A percentile compares a stretch with the other conserved stretches of the same genome.
These are phyloP conservation scores for Seladonia tumulorum DNA, from an alignment of 2,888 invertebrate genomes.

Conservation along the genomic window DNA sequence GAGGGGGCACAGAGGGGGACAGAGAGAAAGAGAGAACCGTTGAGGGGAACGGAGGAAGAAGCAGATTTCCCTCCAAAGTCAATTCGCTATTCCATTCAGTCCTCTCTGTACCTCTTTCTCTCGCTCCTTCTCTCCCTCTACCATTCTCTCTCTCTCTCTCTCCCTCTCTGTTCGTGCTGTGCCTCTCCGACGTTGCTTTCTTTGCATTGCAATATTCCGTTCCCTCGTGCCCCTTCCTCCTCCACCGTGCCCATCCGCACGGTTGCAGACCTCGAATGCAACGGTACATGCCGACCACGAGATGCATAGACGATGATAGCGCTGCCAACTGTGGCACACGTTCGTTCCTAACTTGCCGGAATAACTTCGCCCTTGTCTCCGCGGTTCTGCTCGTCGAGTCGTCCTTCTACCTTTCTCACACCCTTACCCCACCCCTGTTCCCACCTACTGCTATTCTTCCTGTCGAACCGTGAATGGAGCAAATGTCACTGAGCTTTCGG, in stretches of 20 bases:
- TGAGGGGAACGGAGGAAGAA: constrained; percentile 31
- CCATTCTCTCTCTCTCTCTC: not conserved
- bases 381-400: not conserved
- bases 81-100: constrained; percentile 74
- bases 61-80: constrained; percentile 65
- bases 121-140: not conserved
- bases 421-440: too few species aligned
- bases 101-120: constrained; percentile 18
- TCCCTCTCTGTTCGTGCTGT: not conserved
- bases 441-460: not conserved
- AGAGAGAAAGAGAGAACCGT: not conserved
- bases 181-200: constrained; percentile 39
- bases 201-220: constrained; percentile 43
- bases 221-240: constrained; percentile 3
- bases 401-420: not conserved
- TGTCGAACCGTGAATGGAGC: constrained; percentile 1
- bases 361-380: constrained; percentile 24
- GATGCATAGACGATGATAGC: constrained; percentile 67
- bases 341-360: constrained; percentile 36
- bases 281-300: constrained; percentile 68
- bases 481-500: not conserved
- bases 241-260: constrained; percentile 27
- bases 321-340: constrained; percentile 25
- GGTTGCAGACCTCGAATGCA: constrained; percentile 61
- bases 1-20: not conserved